Evolutionary conservation across 2,113 vertebrate genomes (phyloP).

Genomic region (Gallinago undulata): DNA sequence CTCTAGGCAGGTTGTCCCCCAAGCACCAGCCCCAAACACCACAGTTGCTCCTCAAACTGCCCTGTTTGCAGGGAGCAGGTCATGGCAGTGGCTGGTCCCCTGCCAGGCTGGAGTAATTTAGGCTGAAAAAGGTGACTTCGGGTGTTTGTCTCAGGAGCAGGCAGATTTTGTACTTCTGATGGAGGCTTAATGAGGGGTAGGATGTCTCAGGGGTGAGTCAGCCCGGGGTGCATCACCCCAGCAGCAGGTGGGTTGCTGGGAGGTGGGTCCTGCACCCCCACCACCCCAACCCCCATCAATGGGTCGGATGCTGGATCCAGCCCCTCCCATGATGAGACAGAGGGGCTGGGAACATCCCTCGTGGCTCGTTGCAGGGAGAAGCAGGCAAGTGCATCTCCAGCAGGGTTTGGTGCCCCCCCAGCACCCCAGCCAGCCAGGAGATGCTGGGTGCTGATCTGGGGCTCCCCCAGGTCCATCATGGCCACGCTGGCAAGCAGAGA

Average conservation of each 20-base stretch:
- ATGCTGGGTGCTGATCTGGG: background rate
- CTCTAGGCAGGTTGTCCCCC: background rate
- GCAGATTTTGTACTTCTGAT: background rate
- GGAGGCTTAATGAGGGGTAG: background rate
- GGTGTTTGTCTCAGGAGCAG: background rate
- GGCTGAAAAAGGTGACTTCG: fast-evolving
- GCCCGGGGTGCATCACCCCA: background rate
- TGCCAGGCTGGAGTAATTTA: fast-evolving
- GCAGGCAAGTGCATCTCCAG: background rate
- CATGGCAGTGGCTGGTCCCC: too few species aligned
- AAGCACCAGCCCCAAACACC: too few species aligned
- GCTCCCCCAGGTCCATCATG: fast-evolving
- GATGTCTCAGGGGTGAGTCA: background rate
- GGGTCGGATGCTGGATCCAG: fast-evolving
- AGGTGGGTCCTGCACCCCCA: background rate
- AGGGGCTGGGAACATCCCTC: background rate
- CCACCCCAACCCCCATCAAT: too few species aligned
- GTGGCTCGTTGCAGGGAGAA: background rate
- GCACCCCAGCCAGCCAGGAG: fast-evolving
- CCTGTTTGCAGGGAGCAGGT: fast-evolving
- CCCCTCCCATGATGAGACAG: fast-evolving
- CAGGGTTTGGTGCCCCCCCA: too few species aligned
- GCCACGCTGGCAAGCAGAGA: background rate
- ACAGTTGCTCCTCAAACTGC: fast-evolving
- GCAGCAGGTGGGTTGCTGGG: background rate